Base-by-base conservation (phyloP, 2,888 invertebrate species). In the Achlya flavicornis region DNA sequence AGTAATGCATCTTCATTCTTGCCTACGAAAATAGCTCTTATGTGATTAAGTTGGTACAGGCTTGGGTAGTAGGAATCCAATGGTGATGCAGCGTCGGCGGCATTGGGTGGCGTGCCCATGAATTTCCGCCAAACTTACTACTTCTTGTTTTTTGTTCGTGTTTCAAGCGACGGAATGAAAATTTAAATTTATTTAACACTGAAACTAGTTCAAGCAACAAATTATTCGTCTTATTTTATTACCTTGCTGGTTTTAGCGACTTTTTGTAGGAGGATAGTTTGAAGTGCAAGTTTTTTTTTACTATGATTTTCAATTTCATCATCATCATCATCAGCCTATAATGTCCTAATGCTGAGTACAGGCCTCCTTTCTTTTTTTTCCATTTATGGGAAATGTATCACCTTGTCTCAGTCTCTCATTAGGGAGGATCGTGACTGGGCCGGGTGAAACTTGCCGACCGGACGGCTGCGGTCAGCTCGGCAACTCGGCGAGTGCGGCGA, bases 101-200 rank as follows among this genome's bases (percentile, higher is more conserved):
- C 16, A 19, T 19, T 3, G 19, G 53, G 53, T 10, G 19, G 53
- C 10, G 53, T 19, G 53, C 53, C 53, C 53, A 53, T 53, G 53
- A 53, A 53, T 53, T 19, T 19, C 19, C 19, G 3, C 19, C 53
- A 10, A 53, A 53, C 53, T 53, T 53, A 48, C 48, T 48, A 46
- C n/a, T 46, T 46, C 14, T 10, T 19, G 10, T 16, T 53, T 53
- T 53, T 53, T 53, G 53, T 53, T 53, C 16, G 53, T 19, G 19
- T 19, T 53, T 19, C 53, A 3, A n/a, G 53, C 19, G 53, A 53
- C 53, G 53, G 53, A 53, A 53, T 53, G 53, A 19, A 53, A 53
- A 53, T 53, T 53, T 53, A 53, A 19, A 53, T 53, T 53, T 53
- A 53, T 53, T 53, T 53, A 53, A 53, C 53, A 53, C 53, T 53